Evolutionary conservation across 1,140 invertebrate genomes (phyloP).

Genomic region (Leptopilina clavipes): DNA sequence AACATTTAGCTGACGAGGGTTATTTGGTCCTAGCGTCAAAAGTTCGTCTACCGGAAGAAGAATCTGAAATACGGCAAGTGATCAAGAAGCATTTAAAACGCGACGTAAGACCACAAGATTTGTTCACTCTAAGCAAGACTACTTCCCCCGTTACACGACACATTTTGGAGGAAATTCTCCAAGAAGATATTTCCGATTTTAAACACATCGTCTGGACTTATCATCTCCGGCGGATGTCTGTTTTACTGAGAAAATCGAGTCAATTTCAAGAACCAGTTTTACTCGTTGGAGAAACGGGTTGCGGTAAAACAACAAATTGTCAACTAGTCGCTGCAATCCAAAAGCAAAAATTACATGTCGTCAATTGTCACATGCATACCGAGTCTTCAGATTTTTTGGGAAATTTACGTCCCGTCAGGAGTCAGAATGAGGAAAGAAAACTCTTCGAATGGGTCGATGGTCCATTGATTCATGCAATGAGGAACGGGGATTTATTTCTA

Average conservation of each 20-base stretch:
- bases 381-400: slow-evolving; percentile 99
- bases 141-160: slow-evolving; percentile 86
- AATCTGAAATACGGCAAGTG: slow-evolving; percentile 84
- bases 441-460: slow-evolving; percentile 99
- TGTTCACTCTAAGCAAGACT: slow-evolving; percentile 85
- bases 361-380: slow-evolving; percentile 99
- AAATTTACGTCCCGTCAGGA: slow-evolving; percentile 91
- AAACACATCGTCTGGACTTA: slow-evolving; percentile 95
- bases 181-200: slow-evolving; percentile 75
- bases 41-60: slow-evolving; percentile 90
- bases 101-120: slow-evolving; percentile 81
- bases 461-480: slow-evolving; percentile 94
- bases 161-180: slow-evolving; percentile 82
- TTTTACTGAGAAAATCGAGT: slow-evolving; percentile 93
- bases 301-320: slow-evolving; percentile 98
- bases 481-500: slow-evolving; percentile 89
- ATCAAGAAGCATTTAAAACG: slow-evolving; percentile 91
- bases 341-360: slow-evolving; percentile 80
- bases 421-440: slow-evolving; percentile 77
- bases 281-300: slow-evolving; percentile 97
- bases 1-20: slow-evolving; percentile 97
- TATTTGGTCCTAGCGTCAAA: slow-evolving; percentile 95
- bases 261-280: slow-evolving; percentile 96
- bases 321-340: slow-evolving; percentile 87
- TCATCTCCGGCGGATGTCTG: slow-evolving; percentile 91